A percentile compares a stretch with the other conserved stretches of the same genome.
Evolutionary conservation across 1,140 invertebrate species (phyloP).

Genomic region (Trichomalopsis sarcophagae): DNA sequence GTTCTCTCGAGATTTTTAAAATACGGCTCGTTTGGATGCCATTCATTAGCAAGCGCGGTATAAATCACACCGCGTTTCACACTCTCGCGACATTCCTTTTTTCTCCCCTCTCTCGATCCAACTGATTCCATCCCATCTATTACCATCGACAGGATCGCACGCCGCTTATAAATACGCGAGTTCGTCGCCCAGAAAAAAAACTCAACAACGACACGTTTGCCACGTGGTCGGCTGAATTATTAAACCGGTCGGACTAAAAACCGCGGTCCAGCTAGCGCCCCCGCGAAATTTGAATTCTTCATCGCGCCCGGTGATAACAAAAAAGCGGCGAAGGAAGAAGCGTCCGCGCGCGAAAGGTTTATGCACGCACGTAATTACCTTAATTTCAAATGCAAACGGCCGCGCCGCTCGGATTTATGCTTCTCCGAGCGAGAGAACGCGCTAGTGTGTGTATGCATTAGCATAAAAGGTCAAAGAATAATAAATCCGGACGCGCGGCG

Average conservation of each 20-base stretch:
- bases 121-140: too few relatives aligned
- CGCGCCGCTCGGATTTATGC: conserved; percentile 35
- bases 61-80: too few relatives aligned
- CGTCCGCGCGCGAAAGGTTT: conserved; percentile 27
- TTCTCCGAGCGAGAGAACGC: conserved; percentile 6
- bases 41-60: too few relatives aligned
- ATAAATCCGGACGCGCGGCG: conserved; percentile 33
- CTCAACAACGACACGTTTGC: neutral
- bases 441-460: conserved; percentile 33
- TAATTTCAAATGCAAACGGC: conserved; percentile 53
- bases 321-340: conserved; percentile 11
- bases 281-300: conserved; percentile 39
- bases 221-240: neutral
- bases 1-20: too few relatives aligned
- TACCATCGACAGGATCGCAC: too few relatives aligned
- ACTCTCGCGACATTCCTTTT: too few relatives aligned
- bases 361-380: conserved; percentile 50
- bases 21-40: too few relatives aligned
- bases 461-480: conserved; percentile 51
- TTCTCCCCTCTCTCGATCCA: too few relatives aligned
- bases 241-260: neutral
- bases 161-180: neutral
- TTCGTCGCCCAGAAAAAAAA: neutral
- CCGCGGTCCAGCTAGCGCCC: neutral
- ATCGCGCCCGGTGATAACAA: conserved; percentile 16